phyloP scores from a whole-genome alignment of 2,113 vertebrate species.

The Sebastes fasciatus region DNA sequence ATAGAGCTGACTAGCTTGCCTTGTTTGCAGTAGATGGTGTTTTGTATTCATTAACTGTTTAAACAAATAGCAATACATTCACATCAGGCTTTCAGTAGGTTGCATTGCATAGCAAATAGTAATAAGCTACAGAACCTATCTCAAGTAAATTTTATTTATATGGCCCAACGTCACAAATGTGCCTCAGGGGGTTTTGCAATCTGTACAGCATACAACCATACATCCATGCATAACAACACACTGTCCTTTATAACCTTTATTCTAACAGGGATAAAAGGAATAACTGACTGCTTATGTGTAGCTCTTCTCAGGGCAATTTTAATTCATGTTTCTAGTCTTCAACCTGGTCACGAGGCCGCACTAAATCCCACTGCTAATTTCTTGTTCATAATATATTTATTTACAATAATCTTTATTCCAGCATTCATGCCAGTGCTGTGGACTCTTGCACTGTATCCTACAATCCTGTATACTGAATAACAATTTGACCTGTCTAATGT shows the following conservation, averaged over 20 bases:
- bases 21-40: neutral
- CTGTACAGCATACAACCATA: too few relatives aligned
- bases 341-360: neutral
- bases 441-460: neutral
- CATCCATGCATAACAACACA: too few relatives aligned
- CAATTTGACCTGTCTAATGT: neutral
- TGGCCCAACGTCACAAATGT: too few relatives aligned
- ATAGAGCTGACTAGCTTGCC: neutral
- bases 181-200: too few relatives aligned
- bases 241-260: too few relatives aligned
- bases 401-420: neutral
- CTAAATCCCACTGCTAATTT: neutral
- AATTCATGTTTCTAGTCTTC: neutral
- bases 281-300: neutral
- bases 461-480: neutral
- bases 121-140: neutral
- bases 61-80: accelerated
- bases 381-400: neutral
- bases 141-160: too few relatives aligned
- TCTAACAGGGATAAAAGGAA: too few relatives aligned
- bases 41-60: neutral
- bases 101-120: neutral
- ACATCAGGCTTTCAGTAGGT: neutral
- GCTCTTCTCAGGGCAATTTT: neutral
- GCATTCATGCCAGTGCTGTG: neutral